Base-by-base conservation (phyloP, 2,888 invertebrate species). In the Meteorus cinctellus region DNA sequence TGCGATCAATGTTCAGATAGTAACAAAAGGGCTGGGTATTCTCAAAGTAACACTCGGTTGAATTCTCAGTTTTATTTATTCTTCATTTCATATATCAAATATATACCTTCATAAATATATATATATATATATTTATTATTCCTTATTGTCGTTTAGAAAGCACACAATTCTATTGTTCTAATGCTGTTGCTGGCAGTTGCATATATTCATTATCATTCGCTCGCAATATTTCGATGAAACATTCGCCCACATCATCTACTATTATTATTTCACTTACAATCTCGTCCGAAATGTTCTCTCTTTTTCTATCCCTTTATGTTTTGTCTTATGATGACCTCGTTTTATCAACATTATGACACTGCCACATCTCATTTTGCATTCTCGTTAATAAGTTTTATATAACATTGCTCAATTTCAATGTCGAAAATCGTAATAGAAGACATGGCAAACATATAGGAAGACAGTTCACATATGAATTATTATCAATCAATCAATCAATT, bases 1-100 rank as follows among this genome's bases (percentile, higher is more conserved):
- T 76, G 77, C 82, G 81, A 84, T 84, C 80, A 82, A 81, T 80
- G 80, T 79, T 60, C 72, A 78, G 83, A 84, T 84, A 84, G 68
- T 62, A 66, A 77, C 72, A 80, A 81, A 82, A 82, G 83, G 82
- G 83, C 82, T 82, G 82, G 80, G 82, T 73, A 82, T 83, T 79
- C 79, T 81, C 77, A 78, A 79, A 79, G 55, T 60, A 36, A 31
- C 31, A 41, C n/a, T 51, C 36, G 65, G 66, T 34, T 62, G 45
- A 63, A 72, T 72, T 63, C 62, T 31, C 63, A 55, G 19, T 19
- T 55, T 55, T 19, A 55, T 62, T 62, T 31, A 29, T n/a, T 72
- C 74, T 51, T 62, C 72, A 29, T 29, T 6, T 16, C 29, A 62
- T 29, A 63, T n/a, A 63, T 14, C 27, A 29, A 34, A n/a, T 31